These are phyloP conservation scores for Gadopsis bispinosus DNA, from an alignment of 2,797 vertebrate species.

Conservation along the genomic window DNA sequence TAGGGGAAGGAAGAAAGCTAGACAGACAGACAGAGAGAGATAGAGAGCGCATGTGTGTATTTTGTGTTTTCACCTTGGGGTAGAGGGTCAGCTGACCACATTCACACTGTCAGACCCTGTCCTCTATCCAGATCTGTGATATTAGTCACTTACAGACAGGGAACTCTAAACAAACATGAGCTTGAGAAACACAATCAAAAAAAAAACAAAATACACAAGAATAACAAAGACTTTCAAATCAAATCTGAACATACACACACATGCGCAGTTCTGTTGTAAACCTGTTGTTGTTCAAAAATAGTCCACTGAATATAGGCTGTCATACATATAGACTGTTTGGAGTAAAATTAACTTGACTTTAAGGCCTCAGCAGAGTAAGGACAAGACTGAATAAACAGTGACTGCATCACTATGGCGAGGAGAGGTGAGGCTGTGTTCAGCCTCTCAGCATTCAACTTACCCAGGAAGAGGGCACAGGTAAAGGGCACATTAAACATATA, in stretches of 20 bases:
- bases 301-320: background rate
- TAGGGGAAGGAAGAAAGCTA: background rate
- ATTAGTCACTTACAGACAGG: conserved; percentile 57
- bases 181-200: conserved; percentile 20
- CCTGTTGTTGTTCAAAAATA: conserved; percentile 6
- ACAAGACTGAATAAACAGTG: conserved; percentile 9
- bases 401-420: background rate
- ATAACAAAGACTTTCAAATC: background rate
- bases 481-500: conserved; percentile 65
- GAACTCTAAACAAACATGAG: conserved; percentile 41
- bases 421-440: conserved; percentile 3
- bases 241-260: conserved; percentile 5
- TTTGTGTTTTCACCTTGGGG: conserved; percentile 19
- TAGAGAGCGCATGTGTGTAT: background rate
- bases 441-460: conserved; percentile 24
- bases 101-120: conserved; percentile 32
- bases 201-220: background rate
- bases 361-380: conserved; percentile 9
- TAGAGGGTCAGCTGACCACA: conserved; percentile 41
- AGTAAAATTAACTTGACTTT: conserved; percentile 22
- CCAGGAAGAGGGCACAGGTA: conserved; percentile 4
- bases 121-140: conserved; percentile 39
- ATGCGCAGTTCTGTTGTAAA: background rate
- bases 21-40: background rate
- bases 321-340: background rate